These are phyloP conservation scores for Anastrepha ludens DNA, from an alignment of 1,140 invertebrate genomes.

Conservation along the genomic window DNA sequence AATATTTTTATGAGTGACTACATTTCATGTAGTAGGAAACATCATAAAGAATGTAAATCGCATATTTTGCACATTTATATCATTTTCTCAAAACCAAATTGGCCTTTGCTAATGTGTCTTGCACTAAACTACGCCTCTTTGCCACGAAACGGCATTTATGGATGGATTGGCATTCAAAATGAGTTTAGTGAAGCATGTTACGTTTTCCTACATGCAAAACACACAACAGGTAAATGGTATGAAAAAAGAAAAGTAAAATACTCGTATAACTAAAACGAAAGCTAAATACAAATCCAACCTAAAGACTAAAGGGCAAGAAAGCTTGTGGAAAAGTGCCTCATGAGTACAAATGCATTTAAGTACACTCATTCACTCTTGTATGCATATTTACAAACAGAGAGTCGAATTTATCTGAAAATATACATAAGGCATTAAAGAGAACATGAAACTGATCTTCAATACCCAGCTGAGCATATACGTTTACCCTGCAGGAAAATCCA, in stretches of 20 bases:
- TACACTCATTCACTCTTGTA: too few species aligned
- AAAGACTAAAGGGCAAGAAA: not conserved
- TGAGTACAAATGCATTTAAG: too few species aligned
- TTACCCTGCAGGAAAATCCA: too few species aligned
- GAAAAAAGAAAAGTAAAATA: not conserved
- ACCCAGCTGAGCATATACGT: too few species aligned
- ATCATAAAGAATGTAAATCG: not conserved
- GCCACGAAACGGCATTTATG: constrained; percentile 13
- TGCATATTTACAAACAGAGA: too few species aligned
- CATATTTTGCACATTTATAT: not conserved
- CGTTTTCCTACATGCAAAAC: constrained; percentile 25
- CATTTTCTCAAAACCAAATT: not conserved
- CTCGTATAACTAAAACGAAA: not conserved
- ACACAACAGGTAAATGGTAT: not conserved
- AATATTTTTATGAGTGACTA: too few species aligned
- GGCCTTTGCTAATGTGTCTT: not conserved
- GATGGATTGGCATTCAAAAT: constrained; percentile 9
- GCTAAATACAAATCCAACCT: not conserved
- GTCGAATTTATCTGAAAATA: too few species aligned
- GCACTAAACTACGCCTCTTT: constrained; percentile 24
- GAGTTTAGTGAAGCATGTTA: constrained; percentile 17
- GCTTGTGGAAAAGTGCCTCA: too few species aligned
- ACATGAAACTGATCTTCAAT: too few species aligned
- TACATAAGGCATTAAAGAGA: too few species aligned
- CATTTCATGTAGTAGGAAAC: not conserved